Evolutionary conservation across 2,797 vertebrate species (phyloP), one percentile per base, ranked within the genome.

Genomic region (Alca torda): DNA sequence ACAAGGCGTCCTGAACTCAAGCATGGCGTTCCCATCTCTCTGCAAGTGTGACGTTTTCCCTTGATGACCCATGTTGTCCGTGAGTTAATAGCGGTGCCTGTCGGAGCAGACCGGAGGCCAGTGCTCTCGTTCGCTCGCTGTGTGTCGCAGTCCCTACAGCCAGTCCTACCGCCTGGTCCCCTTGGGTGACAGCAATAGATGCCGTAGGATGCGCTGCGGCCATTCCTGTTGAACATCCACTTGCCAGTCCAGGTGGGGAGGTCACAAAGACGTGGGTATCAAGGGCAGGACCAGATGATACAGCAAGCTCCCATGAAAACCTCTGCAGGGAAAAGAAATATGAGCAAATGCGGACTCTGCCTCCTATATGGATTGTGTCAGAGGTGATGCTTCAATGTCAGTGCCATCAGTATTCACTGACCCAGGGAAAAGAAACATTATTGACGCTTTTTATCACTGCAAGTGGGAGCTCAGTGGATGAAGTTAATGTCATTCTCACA

Each of bases 131-230:
- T 80, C 41, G 4, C 35, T 24, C 5, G 1, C 35, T 30, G 13
- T 26, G 3, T 13, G 13, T 21, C 7, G 0, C 33, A 25, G 26
- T 46, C 46, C 54, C n/a, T 37, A 4, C 0, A 3, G 37, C 50
- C 56, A 63, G 9, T n/a, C 33, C 67, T 30, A 10, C 23, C 48
- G 57, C 46, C 53, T 43, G 23, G 33, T 30, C 2, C 0, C 39
- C 65, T 50, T 26, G 1, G 11, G 33, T 61, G 54, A 30, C 43
- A 63, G n/a, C 67, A 46, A 12, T 4, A 35, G 77, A 33, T 50
- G 5, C 46, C 11, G 24, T 53, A 81, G 77, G 59, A 41, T 37
- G n/a, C 0, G 1, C 41, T 39, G 24, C 15, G 67, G 39, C 26
- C 16, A 1, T 43, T 67, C 16, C 39, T 35, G 15, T 28, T 46